phyloP scores from a whole-genome alignment of 2,888 invertebrate species.

The Pachycephus smyrnensis region DNA sequence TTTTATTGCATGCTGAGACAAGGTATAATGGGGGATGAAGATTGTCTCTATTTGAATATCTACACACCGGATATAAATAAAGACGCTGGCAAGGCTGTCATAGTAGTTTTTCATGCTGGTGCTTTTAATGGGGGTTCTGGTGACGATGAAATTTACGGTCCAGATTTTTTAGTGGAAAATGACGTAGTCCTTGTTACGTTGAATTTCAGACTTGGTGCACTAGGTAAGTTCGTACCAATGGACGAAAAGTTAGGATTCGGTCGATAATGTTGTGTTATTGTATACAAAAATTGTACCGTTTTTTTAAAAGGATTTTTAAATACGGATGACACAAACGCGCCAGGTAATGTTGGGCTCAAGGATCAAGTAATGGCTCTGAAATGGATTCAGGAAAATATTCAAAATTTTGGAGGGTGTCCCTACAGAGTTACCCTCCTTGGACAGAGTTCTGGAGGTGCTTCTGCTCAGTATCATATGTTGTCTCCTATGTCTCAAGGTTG shows the following conservation, averaged over 20 bases:
- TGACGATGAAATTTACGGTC: slow-evolving; percentile 30
- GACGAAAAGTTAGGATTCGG: neutral
- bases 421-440: slow-evolving; percentile 70
- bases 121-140: slow-evolving; percentile 29
- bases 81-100: slow-evolving; percentile 26
- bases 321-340: slow-evolving; percentile 37
- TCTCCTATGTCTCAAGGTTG: slow-evolving; percentile 48
- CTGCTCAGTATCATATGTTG: slow-evolving; percentile 38
- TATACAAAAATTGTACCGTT: slow-evolving; percentile 49
- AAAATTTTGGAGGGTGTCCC: slow-evolving; percentile 68
- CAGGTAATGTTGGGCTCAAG: slow-evolving; percentile 53
- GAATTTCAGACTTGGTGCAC: slow-evolving; percentile 44
- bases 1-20: slow-evolving; percentile 51
- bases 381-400: slow-evolving; percentile 70
- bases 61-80: slow-evolving; percentile 41
- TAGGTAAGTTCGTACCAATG: slow-evolving; percentile 32
- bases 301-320: slow-evolving; percentile 31
- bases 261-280: too few relatives aligned
- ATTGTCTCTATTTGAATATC: slow-evolving; percentile 48
- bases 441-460: slow-evolving; percentile 69
- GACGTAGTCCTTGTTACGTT: slow-evolving; percentile 43
- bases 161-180: slow-evolving; percentile 45
- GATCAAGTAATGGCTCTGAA: slow-evolving; percentile 70
- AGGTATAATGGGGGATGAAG: slow-evolving; percentile 45
- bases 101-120: slow-evolving; percentile 47